phyloP scores from a whole-genome alignment of 2,797 vertebrate species.

The Tarsius wallacei region DNA sequence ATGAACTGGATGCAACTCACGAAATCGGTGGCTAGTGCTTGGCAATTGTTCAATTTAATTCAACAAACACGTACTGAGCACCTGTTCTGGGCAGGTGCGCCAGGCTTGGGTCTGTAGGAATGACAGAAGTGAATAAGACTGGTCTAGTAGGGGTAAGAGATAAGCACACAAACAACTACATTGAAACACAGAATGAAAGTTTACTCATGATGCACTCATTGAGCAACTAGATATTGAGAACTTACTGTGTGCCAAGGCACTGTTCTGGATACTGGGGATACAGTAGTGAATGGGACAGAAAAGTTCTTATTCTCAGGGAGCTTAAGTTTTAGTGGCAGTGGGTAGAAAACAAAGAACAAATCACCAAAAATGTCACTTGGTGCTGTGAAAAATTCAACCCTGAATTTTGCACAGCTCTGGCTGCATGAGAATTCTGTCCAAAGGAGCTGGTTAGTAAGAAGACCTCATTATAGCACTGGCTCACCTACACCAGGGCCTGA shows the following conservation, averaged over 20 bases:
- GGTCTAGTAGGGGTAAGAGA: not conserved
- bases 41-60: not conserved
- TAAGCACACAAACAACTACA: not conserved
- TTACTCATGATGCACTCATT: not conserved
- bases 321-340: not conserved
- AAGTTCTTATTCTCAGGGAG: not conserved
- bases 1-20: not conserved
- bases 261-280: not conserved
- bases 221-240: not conserved
- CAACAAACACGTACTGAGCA: not conserved
- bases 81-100: not conserved
- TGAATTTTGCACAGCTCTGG: too few relatives aligned
- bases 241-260: not conserved
- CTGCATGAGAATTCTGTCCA: too few relatives aligned
- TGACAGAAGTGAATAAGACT: not conserved
- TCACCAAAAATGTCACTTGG: not conserved
- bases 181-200: not conserved
- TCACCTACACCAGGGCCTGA: too few relatives aligned
- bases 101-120: not conserved
- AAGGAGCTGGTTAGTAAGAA: too few relatives aligned
- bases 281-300: not conserved
- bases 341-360: constrained; percentile 7
- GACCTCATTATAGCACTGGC: too few relatives aligned
- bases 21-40: not conserved
- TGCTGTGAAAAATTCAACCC: too few relatives aligned